phyloP scores from a whole-genome alignment of 2,113 vertebrate species.

The Alexandromys fortis region DNA sequence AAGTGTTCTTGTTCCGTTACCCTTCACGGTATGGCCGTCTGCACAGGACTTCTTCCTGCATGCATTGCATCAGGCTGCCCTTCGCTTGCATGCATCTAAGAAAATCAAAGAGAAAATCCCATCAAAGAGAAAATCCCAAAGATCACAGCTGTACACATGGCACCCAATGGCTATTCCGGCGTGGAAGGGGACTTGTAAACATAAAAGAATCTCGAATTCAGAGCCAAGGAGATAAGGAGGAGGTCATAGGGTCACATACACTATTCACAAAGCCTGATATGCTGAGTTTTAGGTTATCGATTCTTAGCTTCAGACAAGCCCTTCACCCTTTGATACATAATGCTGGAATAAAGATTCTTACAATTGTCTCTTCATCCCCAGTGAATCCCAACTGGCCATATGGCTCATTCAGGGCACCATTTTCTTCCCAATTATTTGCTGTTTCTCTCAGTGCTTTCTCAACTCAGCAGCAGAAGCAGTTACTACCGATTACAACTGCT shows the following conservation, averaged over 20 bases:
- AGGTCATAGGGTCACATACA: neutral
- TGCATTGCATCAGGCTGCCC: neutral
- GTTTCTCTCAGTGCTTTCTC: neutral
- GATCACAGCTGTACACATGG: neutral
- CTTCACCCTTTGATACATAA: neutral
- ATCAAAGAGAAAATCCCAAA: neutral
- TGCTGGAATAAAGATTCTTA: too few relatives aligned
- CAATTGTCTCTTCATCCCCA: neutral
- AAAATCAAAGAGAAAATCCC: neutral
- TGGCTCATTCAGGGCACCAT: neutral
- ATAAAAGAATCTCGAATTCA: constrained; percentile 17
- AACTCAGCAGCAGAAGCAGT: neutral
- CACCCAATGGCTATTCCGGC: neutral
- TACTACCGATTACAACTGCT: neutral
- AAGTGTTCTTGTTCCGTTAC: neutral
- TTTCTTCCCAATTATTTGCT: neutral
- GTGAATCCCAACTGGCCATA: neutral
- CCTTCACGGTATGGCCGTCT: neutral
- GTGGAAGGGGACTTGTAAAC: neutral
- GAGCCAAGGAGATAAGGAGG: constrained; percentile 14
- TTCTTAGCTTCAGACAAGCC: neutral
- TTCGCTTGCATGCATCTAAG: neutral
- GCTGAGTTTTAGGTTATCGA: neutral
- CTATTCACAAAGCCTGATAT: neutral
- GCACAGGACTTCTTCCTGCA: neutral